Evolutionary conservation across 2,797 vertebrate genomes (phyloP), one percentile per base, ranked within the genome.

Genomic region (Xerus rutilus): DNA sequence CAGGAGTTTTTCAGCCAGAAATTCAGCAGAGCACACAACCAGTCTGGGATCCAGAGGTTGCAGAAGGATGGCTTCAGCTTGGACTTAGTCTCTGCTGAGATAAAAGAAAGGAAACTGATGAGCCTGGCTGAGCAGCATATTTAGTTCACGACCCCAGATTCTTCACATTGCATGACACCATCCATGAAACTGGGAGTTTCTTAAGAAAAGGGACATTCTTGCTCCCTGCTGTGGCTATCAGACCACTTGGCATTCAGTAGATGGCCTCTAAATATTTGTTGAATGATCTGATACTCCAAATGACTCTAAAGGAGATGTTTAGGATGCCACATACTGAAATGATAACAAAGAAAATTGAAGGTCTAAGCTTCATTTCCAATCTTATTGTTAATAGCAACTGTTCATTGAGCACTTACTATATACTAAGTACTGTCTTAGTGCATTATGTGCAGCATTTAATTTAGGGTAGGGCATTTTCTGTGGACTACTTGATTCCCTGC

Each of bases 401-500:
- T 57, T 65, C 85, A 15, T 32, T 35, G 57, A 78, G 54, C 32
- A 20, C 45, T 64, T 54, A 20, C 47, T 32, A 52, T 13, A 11
- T 47, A 62, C 52, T 30, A 32, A 82, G 43, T 28, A 6, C n/a
- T 23, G 25, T 45, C 52, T 20, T 30, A 65, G 47, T 23, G 17
- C 17, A 20, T 35, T 32, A 52, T 30, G 64, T 9, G 35, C 30
- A 79, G 73, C 32, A 15, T 70, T 79, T 47, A 62, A 52, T 5
- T 78, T 30, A 39, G 35, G 3, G 25, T 30, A 62, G 30, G 88
- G 21, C 23, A 7, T 49, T 86, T 57, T 49, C 47, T 93, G 65
- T n/a, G 14, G 39, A 35, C 0, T 0, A 25, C 17, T 20, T 1
- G 64, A 18, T 15, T 59, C 7, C 47, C 43, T 32, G 45, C 8